phyloP scores from a whole-genome alignment of 2,797 vertebrate genomes.

The Dryobates pubescens region DNA sequence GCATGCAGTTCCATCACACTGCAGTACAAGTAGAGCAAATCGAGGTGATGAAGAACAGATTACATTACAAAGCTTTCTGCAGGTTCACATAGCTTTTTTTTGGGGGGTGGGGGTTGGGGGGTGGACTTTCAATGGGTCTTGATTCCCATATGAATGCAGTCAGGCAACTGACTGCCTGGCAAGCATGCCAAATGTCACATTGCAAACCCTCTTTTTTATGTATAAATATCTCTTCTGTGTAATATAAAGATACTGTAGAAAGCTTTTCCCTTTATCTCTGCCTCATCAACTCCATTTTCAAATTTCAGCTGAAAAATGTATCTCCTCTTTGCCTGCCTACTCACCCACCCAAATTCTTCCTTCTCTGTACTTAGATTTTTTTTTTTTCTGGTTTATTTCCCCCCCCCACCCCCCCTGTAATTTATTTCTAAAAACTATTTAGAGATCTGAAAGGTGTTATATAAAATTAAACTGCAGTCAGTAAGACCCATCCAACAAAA shows the following conservation, averaged over 20 bases:
- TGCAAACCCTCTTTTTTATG: not conserved
- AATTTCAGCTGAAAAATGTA: constrained; percentile 5
- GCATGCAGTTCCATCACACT: not conserved
- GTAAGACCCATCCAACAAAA: not conserved
- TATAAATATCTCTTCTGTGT: not conserved
- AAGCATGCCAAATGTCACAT: not conserved
- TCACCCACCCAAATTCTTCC: not conserved
- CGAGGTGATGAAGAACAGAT: not conserved
- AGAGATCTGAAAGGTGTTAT: not conserved
- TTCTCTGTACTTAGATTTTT: not conserved
- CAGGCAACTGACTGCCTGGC: not conserved
- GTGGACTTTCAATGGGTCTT: not conserved
- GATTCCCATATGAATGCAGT: not conserved
- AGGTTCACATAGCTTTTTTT: not conserved
- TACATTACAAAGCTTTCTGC: not conserved
- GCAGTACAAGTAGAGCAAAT: not conserved
- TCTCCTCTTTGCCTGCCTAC: not conserved
- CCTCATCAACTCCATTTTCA: constrained; percentile 11
- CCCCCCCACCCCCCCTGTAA: fast-evolving
- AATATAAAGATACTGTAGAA: not conserved
- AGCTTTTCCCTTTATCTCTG: not conserved
- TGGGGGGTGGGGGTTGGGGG: no score
- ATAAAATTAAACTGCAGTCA: not conserved
- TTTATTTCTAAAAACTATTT: constrained; percentile 14
- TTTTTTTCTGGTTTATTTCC: not conserved